Base-by-base conservation (phyloP, 2,888 invertebrate genomes). In the Callinectes sapidus region DNA sequence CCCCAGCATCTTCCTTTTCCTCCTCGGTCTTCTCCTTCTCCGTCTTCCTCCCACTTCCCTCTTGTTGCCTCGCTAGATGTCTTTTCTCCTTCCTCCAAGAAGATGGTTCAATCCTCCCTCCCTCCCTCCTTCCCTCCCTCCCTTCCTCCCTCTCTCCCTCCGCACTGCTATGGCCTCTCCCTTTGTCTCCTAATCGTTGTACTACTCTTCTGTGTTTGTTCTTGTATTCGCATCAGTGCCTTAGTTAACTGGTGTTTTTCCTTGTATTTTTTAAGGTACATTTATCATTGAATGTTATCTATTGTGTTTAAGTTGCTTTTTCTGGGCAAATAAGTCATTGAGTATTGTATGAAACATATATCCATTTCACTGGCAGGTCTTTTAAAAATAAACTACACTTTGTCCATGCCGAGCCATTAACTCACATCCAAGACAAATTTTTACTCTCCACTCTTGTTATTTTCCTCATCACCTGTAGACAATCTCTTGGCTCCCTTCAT, bases 1-100 rank as follows among this genome's bases (percentile, higher is more conserved):
- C 88, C 48, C 54, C 32, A 88, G 39, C 66, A 32, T 32, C 42
- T 54, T 55, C 28, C 35, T 48, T 90, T 71, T 90, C 90, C n/a
- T 32, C 3, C 71, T 90, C 77, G 14, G 14, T 14, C 71, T 90
- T 77, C 35, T 61, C 39, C 39, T 77, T 23, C 18, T 32, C 35
- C 81, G 28, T 35, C 81, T 35, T 35, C 81, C 35, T 35, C 71
- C 23, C 18, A 13, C 13, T 42, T n/a, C 16, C 48, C 54, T 48
- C 42, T 23, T 28, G n/a, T 28, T 87, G 48, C 48, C 54, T 35
- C 87, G 42, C 87, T 48, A 23, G 48, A 87, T 2, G 32, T 89
- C 61, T 28, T 55, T 88, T 28, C 55, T 89, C 35, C 39, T 5
- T 39, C 66, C 66, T 88, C 55, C 54, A 28, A 87, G 88, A 32